Percentiles rank a stretch among this genome's conserved stretches.
Evolutionary conservation across 1,140 invertebrate species (phyloP).

Genomic region (Drosophila navojoa): DNA sequence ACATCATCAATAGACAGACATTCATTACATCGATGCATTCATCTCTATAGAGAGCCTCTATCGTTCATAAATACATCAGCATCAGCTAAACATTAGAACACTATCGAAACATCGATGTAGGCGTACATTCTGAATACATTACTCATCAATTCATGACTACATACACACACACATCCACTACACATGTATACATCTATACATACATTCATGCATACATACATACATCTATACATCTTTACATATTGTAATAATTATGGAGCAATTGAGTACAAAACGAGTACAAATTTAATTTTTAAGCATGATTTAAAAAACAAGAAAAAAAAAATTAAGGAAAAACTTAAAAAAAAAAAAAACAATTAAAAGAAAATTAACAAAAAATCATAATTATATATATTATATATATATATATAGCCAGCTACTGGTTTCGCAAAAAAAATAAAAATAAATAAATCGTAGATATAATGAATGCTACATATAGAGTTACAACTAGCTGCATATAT

Average conservation of each 20-base stretch:
- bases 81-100: not conserved
- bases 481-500: conserved; percentile 24
- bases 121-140: not conserved
- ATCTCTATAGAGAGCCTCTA: too few species aligned
- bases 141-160: too few species aligned
- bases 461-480: conserved; percentile 48
- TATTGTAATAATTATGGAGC: conserved; percentile 79
- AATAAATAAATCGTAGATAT: conserved; percentile 25
- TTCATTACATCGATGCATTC: conserved; percentile 14
- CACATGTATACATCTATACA: conserved; percentile 21
- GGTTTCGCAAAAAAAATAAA: conserved; percentile 54
- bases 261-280: conserved; percentile 82
- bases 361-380: conserved; percentile 9
- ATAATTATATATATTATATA: conserved; percentile 33
- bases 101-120: too few species aligned
- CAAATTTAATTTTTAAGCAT: conserved; percentile 75
- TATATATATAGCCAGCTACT: conserved; percentile 60
- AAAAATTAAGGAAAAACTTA: conserved; percentile 14
- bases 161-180: conserved; percentile 8
- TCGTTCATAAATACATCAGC: too few species aligned
- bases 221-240: conserved; percentile 39
- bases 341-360: conserved; percentile 26
- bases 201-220: conserved; percentile 33
- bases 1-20: too few species aligned
- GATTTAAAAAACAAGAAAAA: conserved; percentile 17